Base-by-base conservation (phyloP, 2,888 invertebrate species). In the Monopis laevigella region DNA sequence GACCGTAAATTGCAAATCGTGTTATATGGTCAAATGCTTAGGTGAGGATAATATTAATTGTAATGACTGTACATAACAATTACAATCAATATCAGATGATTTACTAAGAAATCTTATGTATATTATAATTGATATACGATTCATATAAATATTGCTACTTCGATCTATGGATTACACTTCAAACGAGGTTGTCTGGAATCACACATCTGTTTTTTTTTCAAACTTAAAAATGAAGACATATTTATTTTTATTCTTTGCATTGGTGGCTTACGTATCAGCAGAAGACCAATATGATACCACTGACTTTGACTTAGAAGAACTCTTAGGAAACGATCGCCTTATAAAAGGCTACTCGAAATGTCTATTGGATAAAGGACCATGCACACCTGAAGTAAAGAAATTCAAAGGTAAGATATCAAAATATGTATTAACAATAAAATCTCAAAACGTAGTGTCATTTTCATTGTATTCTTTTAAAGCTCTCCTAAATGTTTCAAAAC, bases 391-490 rank as follows among this genome's bases (percentile, higher is more conserved):
- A 65, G 86, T 86, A 30, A 84, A 84, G 51, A 84, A 86, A 71
- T 66, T 90, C 1, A 90, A 87, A 77, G 84, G 90, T 90, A 72
- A 80, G 73, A n/a, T n/a, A n/a, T n/a, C n/a, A n/a, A n/a, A n/a
- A n/a, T n/a, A n/a, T n/a, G n/a, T n/a, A n/a, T n/a, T n/a, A n/a
- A n/a, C n/a, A n/a, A n/a, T n/a, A n/a, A n/a, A n/a, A n/a, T n/a
- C n/a, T n/a, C n/a, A n/a, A n/a, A n/a, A n/a, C n/a, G 24, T 7
- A 24, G 6, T 24, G 6, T 24, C 10, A 2, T 21, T 36, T n/a
- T 21, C 36, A 12, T 21, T 16, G 12, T 19, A 11, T 2, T 50
- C 48, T n/a, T 61, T 48, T 19, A 71, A 50, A 2, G 67, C 62
- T 40, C 46, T 52, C 2, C 67, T 57, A 46, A 84, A 84, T 5